Conservation (phyloP, 2,797 vertebrate species). For the Bradypus variegatus region DNA sequence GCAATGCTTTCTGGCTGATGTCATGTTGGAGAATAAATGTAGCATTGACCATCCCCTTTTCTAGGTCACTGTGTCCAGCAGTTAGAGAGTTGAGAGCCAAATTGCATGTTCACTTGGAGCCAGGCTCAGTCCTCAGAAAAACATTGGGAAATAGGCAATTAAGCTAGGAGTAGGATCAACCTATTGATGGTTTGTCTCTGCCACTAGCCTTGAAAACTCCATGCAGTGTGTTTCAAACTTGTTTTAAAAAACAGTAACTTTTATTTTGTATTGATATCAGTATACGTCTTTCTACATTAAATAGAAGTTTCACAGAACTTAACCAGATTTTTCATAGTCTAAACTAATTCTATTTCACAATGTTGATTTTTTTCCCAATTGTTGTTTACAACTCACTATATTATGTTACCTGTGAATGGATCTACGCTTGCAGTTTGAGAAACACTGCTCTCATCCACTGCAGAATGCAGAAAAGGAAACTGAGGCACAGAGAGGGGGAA, state of each 20-base stretch:
- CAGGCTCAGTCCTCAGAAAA: conserved; percentile 1
- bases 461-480: not conserved
- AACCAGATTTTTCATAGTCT: not conserved
- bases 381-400: not conserved
- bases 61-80: conserved; percentile 41
- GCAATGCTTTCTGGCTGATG: conserved; percentile 46
- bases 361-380: not conserved
- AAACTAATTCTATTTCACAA: not conserved
- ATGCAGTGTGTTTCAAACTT: not conserved
- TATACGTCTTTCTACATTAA: not conserved
- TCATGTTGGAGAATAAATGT: conserved; percentile 46
- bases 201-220: not conserved
- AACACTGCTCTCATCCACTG: not conserved
- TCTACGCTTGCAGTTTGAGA: not conserved
- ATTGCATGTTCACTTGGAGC: not conserved
- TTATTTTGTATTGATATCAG: not conserved
- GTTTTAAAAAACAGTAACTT: not conserved
- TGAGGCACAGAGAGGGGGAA: not conserved
- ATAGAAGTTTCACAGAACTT: not conserved
- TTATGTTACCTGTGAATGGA: not conserved
- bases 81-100: conserved; percentile 29
- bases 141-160: not conserved
- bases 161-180: not conserved
- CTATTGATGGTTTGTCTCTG: not conserved
- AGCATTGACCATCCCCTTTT: conserved; percentile 34